Evolutionary conservation across 2,113 vertebrate genomes (phyloP).

Genomic region (Phalacrocorax carbo): DNA sequence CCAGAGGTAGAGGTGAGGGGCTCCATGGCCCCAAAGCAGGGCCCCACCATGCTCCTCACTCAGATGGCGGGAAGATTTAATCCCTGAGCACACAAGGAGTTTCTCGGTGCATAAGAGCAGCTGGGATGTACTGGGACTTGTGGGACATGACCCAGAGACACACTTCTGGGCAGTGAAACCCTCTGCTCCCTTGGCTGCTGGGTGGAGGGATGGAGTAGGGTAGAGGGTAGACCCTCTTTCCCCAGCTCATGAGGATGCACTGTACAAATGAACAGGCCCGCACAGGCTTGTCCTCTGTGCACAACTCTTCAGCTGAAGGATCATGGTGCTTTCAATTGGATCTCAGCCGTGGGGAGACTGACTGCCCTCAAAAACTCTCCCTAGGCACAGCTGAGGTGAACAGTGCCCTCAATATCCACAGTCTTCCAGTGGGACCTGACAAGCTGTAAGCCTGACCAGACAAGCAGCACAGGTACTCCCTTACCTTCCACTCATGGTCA

Average conservation of each 20-base stretch:
- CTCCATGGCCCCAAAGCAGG: background rate
- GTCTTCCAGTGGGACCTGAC: background rate
- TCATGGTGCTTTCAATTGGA: background rate
- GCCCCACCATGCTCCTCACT: background rate
- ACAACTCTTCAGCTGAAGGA: background rate
- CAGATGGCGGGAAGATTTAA: background rate
- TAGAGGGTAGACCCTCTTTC: background rate
- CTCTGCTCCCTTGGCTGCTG: background rate
- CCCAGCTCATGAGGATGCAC: background rate
- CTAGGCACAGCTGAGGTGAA: background rate
- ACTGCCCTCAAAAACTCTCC: background rate
- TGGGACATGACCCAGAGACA: background rate
- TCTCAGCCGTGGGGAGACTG: background rate
- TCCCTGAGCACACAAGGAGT: background rate
- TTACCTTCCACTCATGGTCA: constrained; percentile 90
- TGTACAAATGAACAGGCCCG: background rate
- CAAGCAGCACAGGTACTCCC: background rate
- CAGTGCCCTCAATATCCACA: background rate
- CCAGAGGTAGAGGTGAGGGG: background rate
- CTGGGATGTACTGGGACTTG: background rate
- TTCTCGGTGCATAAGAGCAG: background rate
- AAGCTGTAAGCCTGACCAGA: background rate
- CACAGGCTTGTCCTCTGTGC: background rate
- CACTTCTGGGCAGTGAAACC: background rate
- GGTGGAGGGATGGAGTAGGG: too few species aligned